Base-by-base conservation (phyloP, 2,797 vertebrate species). In the Galagoides demidoff region DNA sequence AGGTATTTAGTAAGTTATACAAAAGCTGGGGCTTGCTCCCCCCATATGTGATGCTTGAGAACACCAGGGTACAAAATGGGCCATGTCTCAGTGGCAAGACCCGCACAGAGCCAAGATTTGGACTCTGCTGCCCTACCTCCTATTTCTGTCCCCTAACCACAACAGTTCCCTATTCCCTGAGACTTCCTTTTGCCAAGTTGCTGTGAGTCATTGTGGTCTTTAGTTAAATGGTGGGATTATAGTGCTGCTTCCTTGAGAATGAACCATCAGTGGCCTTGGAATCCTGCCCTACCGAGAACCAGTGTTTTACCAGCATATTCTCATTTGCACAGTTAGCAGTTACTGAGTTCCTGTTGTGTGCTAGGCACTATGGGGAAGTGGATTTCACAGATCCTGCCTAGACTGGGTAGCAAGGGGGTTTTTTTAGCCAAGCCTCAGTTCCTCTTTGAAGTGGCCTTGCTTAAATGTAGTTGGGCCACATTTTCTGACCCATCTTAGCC, bases 401-500 rank as follows among this genome's bases (percentile, higher is more conserved):
- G 34, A 70, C 13, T 7, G 14, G 64, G 78, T 12, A 34, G 34
- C 20, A 20, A 64, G 55, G 29, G 49, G 11, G 23, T 68, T 90
- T 88, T 31, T n/a, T 73, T n/a, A 78, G 23, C 64, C 39, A 52
- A 29, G 9, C 17, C n/a, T 86, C 66, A 37, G 43, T 52, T 82
- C 22, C 29, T 82, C 59, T 43, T 74, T 68, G 19, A 63, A 86
- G 23, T 45, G 23, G 43, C 23, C 59, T 78, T 82, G 9, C 25
- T 66, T 37, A 11, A 68, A 27, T 16, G 25, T 29, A 34, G 10
- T 74, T 64, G 23, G 55, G 64, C 86, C 83, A 79, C 13, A 57
- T 92, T 92, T 61, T 96, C 13, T 71, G 71, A 39, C 55, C 39
- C 64, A 25, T 95, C 45, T 96, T 61, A 31, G 86, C 61, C 29